Conservation (phyloP, 2,113 vertebrate genomes). For the Vidua macroura region DNA sequence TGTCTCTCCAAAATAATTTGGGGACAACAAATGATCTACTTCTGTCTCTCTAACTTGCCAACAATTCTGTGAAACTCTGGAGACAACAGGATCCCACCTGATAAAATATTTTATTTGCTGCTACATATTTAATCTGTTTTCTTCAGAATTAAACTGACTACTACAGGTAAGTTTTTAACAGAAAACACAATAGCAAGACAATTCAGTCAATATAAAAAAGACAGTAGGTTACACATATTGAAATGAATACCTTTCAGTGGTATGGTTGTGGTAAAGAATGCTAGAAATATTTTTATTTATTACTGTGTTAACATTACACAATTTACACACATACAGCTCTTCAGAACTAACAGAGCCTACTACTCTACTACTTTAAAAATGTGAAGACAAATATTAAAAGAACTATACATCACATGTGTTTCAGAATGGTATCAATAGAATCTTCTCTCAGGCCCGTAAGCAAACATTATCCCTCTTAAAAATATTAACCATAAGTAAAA, state of each 20-base stretch:
- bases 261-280: not conserved
- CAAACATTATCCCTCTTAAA: constrained; percentile 20
- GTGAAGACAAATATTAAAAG: constrained; percentile 2
- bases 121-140: not conserved
- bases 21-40: not conserved
- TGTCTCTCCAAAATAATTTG: not conserved
- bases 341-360: not conserved
- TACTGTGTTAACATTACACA: not conserved
- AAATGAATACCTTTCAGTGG: not conserved
- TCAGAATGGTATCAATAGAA: not conserved
- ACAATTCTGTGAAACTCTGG: not conserved
- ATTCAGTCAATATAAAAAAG: not conserved
- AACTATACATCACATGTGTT: not conserved
- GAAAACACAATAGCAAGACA: not conserved
- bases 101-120: not conserved
- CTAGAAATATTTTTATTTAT: not conserved
- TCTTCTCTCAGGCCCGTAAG: not conserved
- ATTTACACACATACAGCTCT: not conserved
- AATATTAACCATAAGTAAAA: constrained; percentile 15
- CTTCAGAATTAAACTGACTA: not conserved
- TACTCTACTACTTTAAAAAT: constrained; percentile 2
- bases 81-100: not conserved
- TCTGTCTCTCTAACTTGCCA: not conserved
- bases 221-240: not conserved
- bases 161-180: not conserved